These are phyloP conservation scores for Carassius gibelio DNA, from an alignment of 2,113 vertebrate species.

Conservation along the genomic window DNA sequence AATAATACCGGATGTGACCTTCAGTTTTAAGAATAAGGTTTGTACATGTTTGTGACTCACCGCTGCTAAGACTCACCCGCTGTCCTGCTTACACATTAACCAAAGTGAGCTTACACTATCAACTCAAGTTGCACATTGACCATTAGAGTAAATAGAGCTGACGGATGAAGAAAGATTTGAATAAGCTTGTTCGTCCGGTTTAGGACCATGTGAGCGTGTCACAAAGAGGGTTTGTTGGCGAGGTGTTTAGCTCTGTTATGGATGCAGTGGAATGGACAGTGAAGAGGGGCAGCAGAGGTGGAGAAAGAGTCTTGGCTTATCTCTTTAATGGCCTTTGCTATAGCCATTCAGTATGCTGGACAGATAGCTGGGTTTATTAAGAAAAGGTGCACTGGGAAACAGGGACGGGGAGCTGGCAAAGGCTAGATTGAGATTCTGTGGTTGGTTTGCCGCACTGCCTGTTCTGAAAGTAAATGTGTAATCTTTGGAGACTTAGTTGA, in stretches of 20 bases:
- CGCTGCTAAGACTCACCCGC: neutral
- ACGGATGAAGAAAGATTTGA: constrained; percentile 12
- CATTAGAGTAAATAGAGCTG: constrained; percentile 46
- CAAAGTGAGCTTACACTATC: constrained; percentile 47
- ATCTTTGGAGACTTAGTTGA: constrained; percentile 49
- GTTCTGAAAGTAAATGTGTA: constrained; percentile 56
- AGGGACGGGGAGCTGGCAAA: neutral
- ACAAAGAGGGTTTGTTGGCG: neutral
- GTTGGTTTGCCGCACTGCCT: constrained; percentile 14
- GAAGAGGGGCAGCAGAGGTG: neutral
- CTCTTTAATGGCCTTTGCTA: constrained; percentile 31
- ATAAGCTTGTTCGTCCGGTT: constrained; percentile 9
- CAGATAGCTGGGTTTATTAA: constrained; percentile 37
- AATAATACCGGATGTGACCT: constrained; percentile 35
- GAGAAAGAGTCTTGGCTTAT: constrained; percentile 19
- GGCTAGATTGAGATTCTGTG: constrained; percentile 46
- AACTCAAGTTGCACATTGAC: constrained; percentile 54
- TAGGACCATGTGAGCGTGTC: constrained; percentile 1
- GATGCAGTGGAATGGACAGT: constrained; percentile 5
- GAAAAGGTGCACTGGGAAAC: neutral
- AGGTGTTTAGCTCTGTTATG: constrained; percentile 22
- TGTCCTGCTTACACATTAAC: constrained; percentile 53
- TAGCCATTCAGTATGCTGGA: constrained; percentile 28
- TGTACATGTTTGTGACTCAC: constrained; percentile 24
- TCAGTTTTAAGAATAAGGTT: constrained; percentile 3